Evolutionary conservation across 1,140 invertebrate genomes (phyloP).

Genomic region (Caenorhabditis elegans): DNA sequence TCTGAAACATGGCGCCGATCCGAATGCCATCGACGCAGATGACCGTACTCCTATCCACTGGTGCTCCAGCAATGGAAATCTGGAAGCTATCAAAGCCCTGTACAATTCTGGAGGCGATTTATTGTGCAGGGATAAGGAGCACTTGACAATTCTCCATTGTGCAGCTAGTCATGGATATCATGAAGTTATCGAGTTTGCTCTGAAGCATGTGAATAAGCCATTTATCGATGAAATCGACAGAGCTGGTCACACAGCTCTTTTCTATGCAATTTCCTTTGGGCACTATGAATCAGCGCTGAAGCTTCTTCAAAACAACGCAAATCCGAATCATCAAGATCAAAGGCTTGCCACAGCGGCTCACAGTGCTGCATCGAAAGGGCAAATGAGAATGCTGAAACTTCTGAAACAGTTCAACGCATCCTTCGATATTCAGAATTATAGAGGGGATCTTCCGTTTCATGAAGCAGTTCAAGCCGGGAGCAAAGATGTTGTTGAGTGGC

Average conservation of each 20-base stretch:
- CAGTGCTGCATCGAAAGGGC: conserved; percentile 92
- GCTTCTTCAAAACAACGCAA: conserved; percentile 15
- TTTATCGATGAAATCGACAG: conserved; percentile 49
- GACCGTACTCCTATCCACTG: conserved; percentile 88
- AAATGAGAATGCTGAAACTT: conserved; percentile 80
- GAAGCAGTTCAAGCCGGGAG: conserved; percentile 89
- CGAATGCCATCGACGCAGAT: conserved; percentile 84
- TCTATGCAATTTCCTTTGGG: conserved; percentile 91
- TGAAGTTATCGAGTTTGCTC: conserved; percentile 80
- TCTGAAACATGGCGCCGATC: conserved; percentile 77
- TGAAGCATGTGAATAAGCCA: conserved; percentile 67
- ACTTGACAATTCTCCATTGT: conserved; percentile 78
- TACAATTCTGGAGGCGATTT: conserved; percentile 81
- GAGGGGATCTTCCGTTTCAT: conserved; percentile 86
- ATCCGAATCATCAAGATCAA: conserved; percentile 49
- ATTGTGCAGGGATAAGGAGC: conserved; percentile 77
- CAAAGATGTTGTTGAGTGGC: conserved; percentile 74
- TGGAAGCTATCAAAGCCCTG: conserved; percentile 82
- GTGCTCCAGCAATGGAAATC: conserved; percentile 88
- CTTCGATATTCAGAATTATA: conserved; percentile 85
- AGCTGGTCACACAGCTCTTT: conserved; percentile 72
- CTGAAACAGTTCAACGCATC: conserved; percentile 80
- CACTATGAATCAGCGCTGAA: conserved; percentile 87
- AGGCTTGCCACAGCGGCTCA: conserved; percentile 70
- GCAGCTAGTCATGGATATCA: conserved; percentile 87